A percentile compares a stretch with the other conserved stretches of the same genome.
These are phyloP conservation scores for Oreochromis tanganicae DNA, from an alignment of 2,113 vertebrate species.

Conservation along the genomic window DNA sequence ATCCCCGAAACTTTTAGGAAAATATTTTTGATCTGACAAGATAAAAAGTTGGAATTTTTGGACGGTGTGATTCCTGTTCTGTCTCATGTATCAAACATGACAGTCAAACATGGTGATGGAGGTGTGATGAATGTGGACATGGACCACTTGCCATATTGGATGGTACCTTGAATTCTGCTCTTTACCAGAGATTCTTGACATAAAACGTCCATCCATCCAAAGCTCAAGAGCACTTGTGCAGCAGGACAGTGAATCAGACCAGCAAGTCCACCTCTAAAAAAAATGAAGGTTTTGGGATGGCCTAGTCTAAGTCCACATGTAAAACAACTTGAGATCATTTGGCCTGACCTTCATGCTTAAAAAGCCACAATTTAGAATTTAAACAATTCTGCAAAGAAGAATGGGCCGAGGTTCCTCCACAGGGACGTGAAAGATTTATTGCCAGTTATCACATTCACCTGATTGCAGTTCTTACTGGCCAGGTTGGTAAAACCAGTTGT, in stretches of 20 bases:
- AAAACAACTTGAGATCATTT: neutral
- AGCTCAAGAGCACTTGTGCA: neutral
- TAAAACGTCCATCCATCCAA: neutral
- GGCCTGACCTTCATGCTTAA: neutral
- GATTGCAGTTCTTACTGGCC: neutral
- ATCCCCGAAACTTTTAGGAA: neutral
- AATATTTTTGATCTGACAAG: neutral
- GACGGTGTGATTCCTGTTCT: neutral
- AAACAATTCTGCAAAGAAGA: neutral
- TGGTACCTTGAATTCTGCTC: neutral
- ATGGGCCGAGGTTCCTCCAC: neutral
- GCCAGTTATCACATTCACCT: neutral
- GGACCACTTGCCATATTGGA: neutral
- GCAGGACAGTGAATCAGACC: neutral
- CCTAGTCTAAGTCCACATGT: neutral
- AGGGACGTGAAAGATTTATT: neutral
- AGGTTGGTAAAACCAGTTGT: neutral
- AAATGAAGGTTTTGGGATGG: neutral
- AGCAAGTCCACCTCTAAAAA: neutral
- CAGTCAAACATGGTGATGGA: neutral
- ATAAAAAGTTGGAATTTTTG: neutral
- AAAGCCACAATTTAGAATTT: neutral
- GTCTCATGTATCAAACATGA: neutral
- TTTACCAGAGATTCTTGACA: neutral
- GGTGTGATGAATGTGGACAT: neutral